Conservation (phyloP, 2,888 invertebrate genomes). For the Tetranychus truncatus region DNA sequence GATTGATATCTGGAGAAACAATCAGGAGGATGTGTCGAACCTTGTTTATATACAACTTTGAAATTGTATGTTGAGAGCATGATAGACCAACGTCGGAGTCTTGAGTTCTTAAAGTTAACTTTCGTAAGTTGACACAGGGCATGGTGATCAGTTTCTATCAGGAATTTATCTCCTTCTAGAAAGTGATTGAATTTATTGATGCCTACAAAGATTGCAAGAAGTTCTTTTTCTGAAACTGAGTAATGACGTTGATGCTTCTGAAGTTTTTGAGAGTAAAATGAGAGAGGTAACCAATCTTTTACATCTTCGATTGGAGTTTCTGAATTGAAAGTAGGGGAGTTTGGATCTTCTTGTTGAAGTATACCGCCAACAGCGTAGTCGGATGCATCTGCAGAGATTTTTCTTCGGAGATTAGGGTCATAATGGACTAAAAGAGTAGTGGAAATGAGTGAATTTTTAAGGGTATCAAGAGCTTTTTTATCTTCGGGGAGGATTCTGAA, state of each 20-base stretch:
- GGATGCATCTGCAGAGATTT: no score
- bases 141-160: not conserved
- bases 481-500: no score
- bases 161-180: not conserved
- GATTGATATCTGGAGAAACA: not conserved
- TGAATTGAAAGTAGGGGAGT: no score
- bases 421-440: no score
- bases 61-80: not conserved
- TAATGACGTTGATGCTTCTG: not conserved
- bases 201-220: not conserved
- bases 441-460: no score
- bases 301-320: not conserved
- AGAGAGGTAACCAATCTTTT: not conserved
- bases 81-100: not conserved
- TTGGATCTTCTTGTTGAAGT: no score
- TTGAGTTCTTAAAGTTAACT: not conserved
- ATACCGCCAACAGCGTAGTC: no score
- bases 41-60: not conserved
- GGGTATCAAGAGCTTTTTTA: no score
- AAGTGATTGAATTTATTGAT: not conserved
- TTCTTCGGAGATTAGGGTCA: no score
- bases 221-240: not conserved
- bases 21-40: not conserved
- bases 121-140: not conserved
- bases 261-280: not conserved